These are phyloP conservation scores for Drosophila limbata DNA, from an alignment of 2,888 invertebrate genomes.

Conservation along the genomic window DNA sequence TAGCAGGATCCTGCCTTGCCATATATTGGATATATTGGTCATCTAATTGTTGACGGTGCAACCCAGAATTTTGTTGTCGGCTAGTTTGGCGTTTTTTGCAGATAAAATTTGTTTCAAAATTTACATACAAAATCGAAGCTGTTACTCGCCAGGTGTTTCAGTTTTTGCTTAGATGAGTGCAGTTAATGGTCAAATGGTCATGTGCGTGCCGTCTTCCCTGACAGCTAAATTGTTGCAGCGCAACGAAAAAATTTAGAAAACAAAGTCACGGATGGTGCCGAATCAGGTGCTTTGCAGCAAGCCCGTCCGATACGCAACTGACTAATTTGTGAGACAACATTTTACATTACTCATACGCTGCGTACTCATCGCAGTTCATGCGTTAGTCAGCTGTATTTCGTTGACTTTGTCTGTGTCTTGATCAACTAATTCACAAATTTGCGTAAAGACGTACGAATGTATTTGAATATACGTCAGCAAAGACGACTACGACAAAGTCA, in stretches of 20 bases:
- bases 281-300: not conserved
- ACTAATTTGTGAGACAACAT: constrained; percentile 37
- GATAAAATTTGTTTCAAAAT: constrained; percentile 64
- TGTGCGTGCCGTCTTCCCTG: constrained; percentile 61
- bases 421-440: constrained; percentile 7
- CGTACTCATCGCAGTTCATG: constrained; percentile 18
- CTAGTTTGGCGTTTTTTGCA: constrained; percentile 23
- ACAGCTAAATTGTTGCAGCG: constrained; percentile 64
- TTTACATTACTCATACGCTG: constrained; percentile 62
- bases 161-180: constrained; percentile 31
- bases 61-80: constrained; percentile 28
- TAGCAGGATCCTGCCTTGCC: constrained; percentile 34
- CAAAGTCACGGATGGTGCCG: not conserved
- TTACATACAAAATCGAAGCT: constrained; percentile 63
- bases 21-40: constrained; percentile 22
- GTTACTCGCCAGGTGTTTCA: constrained; percentile 40
- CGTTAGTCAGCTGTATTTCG: not conserved
- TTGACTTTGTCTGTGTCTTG: constrained; percentile 1
- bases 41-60: constrained; percentile 18
- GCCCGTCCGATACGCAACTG: constrained; percentile 15
- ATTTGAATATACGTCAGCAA: not conserved
- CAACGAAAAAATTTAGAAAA: constrained; percentile 1
- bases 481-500: not conserved
- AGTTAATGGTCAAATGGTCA: constrained; percentile 39
- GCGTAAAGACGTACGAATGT: not conserved